These are phyloP conservation scores for Synergus umbraculus DNA, from an alignment of 2,888 invertebrate genomes.

Conservation along the genomic window DNA sequence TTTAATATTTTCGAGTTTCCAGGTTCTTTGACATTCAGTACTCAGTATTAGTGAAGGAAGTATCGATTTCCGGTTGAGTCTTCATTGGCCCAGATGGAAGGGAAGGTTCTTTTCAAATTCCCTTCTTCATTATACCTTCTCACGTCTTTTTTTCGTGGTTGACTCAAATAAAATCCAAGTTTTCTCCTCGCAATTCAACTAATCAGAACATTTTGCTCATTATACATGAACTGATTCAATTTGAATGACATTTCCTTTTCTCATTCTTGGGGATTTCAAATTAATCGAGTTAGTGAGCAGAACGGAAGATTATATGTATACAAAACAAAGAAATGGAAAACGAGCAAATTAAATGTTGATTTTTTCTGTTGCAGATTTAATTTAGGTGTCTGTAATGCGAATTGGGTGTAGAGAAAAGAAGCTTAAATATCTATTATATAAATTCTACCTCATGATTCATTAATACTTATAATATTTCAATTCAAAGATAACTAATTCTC, in stretches of 20 bases:
- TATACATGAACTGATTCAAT: slow-evolving; percentile 28
- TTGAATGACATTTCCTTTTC: not conserved
- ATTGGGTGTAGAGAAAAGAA: too few species aligned
- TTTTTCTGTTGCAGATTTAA: not conserved
- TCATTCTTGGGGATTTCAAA: slow-evolving; percentile 6
- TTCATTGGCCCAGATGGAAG: slow-evolving; percentile 58
- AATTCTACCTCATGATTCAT: too few species aligned
- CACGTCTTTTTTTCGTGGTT: slow-evolving; percentile 30
- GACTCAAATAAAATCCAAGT: slow-evolving; percentile 34
- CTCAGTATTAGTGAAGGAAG: slow-evolving; percentile 53
- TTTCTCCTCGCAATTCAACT: slow-evolving; percentile 3
- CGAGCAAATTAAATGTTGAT: not conserved
- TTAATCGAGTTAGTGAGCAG: not conserved
- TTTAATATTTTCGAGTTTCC: slow-evolving; percentile 45
- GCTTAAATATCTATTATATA: too few species aligned
- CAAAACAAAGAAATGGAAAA: too few species aligned
- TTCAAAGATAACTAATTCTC: too few species aligned
- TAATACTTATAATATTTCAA: too few species aligned
- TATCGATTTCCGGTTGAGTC: slow-evolving; percentile 66
- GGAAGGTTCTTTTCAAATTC: slow-evolving; percentile 47
- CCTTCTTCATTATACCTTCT: slow-evolving; percentile 38
- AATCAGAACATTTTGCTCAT: slow-evolving; percentile 13
- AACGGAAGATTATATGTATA: not conserved
- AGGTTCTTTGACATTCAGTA: not conserved
- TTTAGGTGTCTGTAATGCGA: not conserved